Conservation (phyloP, 2,113 vertebrate species). For the Vombatus ursinus region DNA sequence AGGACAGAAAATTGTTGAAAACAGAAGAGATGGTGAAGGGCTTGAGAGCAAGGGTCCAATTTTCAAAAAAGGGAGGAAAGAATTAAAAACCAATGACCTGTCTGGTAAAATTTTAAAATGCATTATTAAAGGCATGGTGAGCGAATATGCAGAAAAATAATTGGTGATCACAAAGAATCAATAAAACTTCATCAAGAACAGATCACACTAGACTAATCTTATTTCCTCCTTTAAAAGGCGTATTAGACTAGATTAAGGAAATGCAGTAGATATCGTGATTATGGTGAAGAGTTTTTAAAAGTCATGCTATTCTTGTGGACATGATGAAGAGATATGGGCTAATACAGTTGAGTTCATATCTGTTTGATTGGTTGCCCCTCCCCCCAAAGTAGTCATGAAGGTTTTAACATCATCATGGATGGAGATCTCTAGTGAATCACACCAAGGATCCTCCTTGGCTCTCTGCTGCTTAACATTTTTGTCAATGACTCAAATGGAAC, state of each 20-base stretch:
- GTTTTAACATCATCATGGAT: not conserved
- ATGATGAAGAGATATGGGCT: not conserved
- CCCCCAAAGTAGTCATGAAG: not conserved
- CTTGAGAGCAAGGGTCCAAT: not conserved
- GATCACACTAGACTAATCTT: not conserved
- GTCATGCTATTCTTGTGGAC: not conserved
- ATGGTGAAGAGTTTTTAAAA: not conserved
- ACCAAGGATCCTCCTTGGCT: not conserved
- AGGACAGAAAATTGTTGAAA: not conserved
- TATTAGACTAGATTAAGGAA: not conserved
- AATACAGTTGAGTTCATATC: not conserved
- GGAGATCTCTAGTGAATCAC: not conserved
- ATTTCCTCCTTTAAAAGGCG: not conserved
- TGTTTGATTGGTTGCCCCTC: not conserved
- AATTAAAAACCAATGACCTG: not conserved
- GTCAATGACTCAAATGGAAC: not conserved
- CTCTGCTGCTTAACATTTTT: not conserved
- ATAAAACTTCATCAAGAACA: not conserved
- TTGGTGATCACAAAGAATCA: not conserved
- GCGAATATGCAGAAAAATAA: not conserved
- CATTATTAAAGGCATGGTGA: not conserved
- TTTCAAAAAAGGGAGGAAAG: not conserved
- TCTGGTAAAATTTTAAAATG: not conserved
- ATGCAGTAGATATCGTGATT: not conserved
- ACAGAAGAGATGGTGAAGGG: not conserved